Base-by-base conservation (phyloP, 1,140 invertebrate genomes). In the Trachymyrmex cornetzi region DNA sequence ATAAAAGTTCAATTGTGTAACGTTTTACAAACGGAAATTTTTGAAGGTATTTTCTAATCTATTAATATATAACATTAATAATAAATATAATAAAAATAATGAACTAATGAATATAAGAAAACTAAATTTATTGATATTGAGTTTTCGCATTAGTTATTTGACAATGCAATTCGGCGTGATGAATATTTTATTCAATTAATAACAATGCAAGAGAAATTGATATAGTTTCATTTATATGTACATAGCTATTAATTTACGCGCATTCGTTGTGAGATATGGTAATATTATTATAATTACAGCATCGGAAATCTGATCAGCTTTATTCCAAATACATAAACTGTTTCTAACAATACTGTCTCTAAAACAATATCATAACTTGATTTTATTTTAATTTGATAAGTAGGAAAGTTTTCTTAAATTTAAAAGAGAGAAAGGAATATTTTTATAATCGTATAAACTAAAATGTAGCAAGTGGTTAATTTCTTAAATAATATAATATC, bases 261-360 rank as follows among this genome's bases (percentile, higher is more conserved):
- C 9, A 61, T 38, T 11, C 19, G 27, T n/a, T 84, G 19, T 3
- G n/a, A 80, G 74, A 66, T 34, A 71, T 30, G 5, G n/a, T 61
- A 82, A 69, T 80, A 44, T 59, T 9, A 74, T 75, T 16, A 30
- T 75, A 75, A 84, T 75, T 50, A 38, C 38, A 24, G 19, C 0
- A 74, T 63, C n/a, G 59, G 53, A 74, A 84, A 84, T 84, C 24
- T 16, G 53, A 61, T 84, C 27, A 74, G 53, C 19, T 84, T 48
- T 27, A 74, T 48, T 69, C 3, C 22, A 22, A 38, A 34, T 19
- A 48, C 14, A 14, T 24, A 16, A 82, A 12, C 12, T 74, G 38
- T 59, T 48, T 48, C 7, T 48, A 48, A 30, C 12, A 34, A 22
- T 59, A 44, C 12, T 34, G n/a, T 24, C 1, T 5, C 22, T 14